Conservation (phyloP, 2,113 vertebrate species). For the Miniopterus natalensis region DNA sequence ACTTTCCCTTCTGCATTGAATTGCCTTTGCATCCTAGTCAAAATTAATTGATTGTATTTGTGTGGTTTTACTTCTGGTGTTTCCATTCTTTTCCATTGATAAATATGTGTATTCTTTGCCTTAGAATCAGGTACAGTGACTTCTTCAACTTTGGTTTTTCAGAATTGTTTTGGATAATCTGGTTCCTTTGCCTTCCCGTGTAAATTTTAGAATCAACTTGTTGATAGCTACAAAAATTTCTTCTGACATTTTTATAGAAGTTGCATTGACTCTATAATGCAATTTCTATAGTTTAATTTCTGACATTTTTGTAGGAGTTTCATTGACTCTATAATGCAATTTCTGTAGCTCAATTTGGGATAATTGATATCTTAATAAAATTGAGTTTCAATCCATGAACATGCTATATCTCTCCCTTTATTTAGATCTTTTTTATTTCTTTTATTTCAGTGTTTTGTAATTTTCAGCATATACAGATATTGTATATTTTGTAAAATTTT, state of each 20-base stretch:
- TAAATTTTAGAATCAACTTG: not conserved
- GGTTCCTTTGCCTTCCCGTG: conserved; percentile 21
- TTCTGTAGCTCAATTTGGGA: not conserved
- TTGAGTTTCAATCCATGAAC: not conserved
- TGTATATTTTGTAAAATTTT: conserved; percentile 1
- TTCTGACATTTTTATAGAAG: not conserved
- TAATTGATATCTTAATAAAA: not conserved
- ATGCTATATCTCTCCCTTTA: not conserved
- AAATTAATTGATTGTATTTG: not conserved
- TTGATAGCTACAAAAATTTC: not conserved
- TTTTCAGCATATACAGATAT: not conserved
- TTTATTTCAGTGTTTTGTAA: not conserved
- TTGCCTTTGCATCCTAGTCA: not conserved
- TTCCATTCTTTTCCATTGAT: not conserved
- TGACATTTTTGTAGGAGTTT: not conserved
- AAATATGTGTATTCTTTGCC: not conserved
- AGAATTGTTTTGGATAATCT: not conserved
- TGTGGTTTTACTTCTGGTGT: not conserved
- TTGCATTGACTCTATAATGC: not conserved
- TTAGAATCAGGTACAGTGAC: not conserved
- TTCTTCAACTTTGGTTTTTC: not conserved
- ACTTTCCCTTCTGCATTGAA: not conserved
- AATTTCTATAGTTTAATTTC: not conserved
- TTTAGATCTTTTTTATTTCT: not conserved
- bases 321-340: not conserved